These are phyloP conservation scores for Artibeus jamaicensis DNA, from an alignment of 2,797 vertebrate genomes.

Conservation along the genomic window DNA sequence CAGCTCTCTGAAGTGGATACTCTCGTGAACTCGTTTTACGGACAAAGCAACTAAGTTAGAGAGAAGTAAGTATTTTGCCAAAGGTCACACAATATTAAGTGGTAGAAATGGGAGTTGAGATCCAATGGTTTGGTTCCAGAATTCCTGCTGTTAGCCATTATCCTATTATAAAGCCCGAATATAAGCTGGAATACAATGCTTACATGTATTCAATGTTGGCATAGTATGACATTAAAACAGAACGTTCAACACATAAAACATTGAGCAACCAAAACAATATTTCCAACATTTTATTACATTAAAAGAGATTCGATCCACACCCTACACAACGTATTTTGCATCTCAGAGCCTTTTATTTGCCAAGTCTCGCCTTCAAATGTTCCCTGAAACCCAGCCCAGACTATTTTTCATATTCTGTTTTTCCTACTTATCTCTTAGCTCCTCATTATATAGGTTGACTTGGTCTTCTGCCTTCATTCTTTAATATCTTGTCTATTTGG, in stretches of 20 bases:
- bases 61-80: not conserved
- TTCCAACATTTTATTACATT: not conserved
- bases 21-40: not conserved
- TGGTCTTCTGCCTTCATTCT: not conserved
- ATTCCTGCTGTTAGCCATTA: not conserved
- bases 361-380: not conserved
- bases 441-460: not conserved
- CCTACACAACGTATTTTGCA: not conserved
- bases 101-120: not conserved
- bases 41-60: not conserved
- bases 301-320: not conserved
- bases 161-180: not conserved
- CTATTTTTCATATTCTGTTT: not conserved
- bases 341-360: not conserved
- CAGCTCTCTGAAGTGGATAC: not conserved
- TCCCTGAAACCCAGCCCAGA: not conserved
- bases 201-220: not conserved
- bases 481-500: not conserved
- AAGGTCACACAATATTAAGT: not conserved
- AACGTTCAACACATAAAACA: conserved; percentile 18
- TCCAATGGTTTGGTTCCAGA: not conserved
- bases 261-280: not conserved
- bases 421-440: not conserved
- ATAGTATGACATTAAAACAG: not conserved
- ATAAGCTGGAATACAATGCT: not conserved